phyloP scores from a whole-genome alignment of 2,113 vertebrate species.

The Benitochromis conjunctus region DNA sequence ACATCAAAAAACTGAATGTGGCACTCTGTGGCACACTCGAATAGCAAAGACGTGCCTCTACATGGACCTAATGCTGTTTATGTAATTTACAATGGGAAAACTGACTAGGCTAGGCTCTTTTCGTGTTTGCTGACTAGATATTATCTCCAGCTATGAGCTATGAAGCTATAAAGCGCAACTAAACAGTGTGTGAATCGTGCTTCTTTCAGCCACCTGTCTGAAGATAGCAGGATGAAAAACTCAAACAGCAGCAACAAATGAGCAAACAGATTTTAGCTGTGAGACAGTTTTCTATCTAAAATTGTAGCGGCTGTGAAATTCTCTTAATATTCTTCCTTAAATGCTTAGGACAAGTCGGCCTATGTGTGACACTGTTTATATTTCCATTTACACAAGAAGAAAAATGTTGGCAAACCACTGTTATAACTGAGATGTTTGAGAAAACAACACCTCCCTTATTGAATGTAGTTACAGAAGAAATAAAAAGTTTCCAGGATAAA shows the following conservation, averaged over 20 bases:
- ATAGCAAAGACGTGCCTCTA: background rate
- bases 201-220: background rate
- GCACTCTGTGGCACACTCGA: background rate
- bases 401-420: background rate
- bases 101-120: background rate
- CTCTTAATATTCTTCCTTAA: background rate
- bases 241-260: background rate
- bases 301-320: background rate
- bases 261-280: background rate
- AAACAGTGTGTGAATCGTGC: background rate
- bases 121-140: background rate
- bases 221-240: background rate
- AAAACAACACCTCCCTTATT: background rate
- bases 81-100: background rate
- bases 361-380: background rate
- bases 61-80: background rate
- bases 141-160: background rate
- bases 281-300: background rate
- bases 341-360: background rate
- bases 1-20: background rate
- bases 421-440: accelerated
- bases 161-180: background rate
- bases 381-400: background rate
- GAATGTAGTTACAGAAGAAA: background rate
- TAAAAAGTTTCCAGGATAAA: background rate